Percentiles rank a stretch among this genome's conserved stretches.
phyloP scores from a whole-genome alignment of 53 echinoderm and acorn worm genomes.

The Glandiceps talaboti region DNA sequence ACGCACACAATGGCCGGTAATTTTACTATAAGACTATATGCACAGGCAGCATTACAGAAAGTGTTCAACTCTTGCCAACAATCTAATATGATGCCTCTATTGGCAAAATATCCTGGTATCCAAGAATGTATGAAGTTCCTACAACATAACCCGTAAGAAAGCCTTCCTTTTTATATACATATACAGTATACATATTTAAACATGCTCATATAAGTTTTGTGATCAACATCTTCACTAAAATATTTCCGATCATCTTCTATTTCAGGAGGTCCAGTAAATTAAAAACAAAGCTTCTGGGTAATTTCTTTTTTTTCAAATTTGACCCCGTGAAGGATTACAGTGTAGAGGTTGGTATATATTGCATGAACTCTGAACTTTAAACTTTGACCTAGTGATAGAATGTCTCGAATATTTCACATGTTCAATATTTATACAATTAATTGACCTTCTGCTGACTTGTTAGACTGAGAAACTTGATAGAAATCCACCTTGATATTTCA shows the following conservation, averaged over 20 bases:
- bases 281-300: slow-evolving; percentile 39
- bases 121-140: slow-evolving; percentile 59
- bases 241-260: too few species aligned
- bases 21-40: slow-evolving; percentile 51
- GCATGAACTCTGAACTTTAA: too few species aligned
- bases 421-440: too few species aligned
- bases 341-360: slow-evolving; percentile 60
- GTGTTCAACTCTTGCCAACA: slow-evolving; percentile 60
- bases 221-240: too few species aligned
- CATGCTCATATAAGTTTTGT: too few species aligned
- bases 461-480: too few species aligned
- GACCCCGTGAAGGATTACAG: slow-evolving; percentile 71
- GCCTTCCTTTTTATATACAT: neutral
- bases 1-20: slow-evolving; percentile 59
- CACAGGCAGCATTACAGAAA: slow-evolving; percentile 59
- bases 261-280: too few species aligned
- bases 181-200: too few species aligned
- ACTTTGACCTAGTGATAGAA: too few species aligned
- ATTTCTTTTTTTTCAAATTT: slow-evolving; percentile 57
- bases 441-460: too few species aligned
- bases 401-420: too few species aligned
- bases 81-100: slow-evolving; percentile 24
- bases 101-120: slow-evolving; percentile 51
- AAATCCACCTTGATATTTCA: too few species aligned
- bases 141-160: slow-evolving; percentile 42